Conservation (phyloP, 2,113 vertebrate genomes). For the Setophaga kirtlandii region DNA sequence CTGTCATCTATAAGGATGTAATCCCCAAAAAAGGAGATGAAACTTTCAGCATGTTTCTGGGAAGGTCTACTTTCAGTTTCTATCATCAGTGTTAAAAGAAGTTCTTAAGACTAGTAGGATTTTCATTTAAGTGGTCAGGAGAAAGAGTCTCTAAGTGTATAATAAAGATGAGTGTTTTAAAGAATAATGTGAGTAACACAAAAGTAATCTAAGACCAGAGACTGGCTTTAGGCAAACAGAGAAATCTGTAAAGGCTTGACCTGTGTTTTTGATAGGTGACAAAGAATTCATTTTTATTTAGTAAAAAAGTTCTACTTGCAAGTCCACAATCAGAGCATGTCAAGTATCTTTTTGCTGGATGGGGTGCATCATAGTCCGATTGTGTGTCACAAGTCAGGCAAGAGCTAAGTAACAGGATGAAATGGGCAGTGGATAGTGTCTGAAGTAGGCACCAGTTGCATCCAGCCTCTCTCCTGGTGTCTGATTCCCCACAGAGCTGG, state of each 20-base stretch:
- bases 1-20: neutral
- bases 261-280: neutral
- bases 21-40: neutral
- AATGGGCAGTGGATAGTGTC: neutral
- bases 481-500: neutral
- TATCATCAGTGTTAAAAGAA: neutral
- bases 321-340: neutral
- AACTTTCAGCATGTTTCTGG: conserved; percentile 13
- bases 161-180: neutral
- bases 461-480: neutral
- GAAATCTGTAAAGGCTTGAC: neutral
- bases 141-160: neutral
- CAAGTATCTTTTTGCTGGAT: neutral
- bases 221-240: neutral
- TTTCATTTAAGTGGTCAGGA: conserved; percentile 2
- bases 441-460: neutral
- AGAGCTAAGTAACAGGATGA: neutral
- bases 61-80: neutral
- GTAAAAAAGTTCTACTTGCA: neutral
- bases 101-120: neutral
- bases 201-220: neutral
- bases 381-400: neutral
- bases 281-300: neutral
- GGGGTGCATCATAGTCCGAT: rapidly evolving
- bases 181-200: neutral